These are phyloP conservation scores for Clytia hemisphaerica DNA, from an alignment of 30 jellyfish, hydroid and myxozoan species.

Conservation along the genomic window DNA sequence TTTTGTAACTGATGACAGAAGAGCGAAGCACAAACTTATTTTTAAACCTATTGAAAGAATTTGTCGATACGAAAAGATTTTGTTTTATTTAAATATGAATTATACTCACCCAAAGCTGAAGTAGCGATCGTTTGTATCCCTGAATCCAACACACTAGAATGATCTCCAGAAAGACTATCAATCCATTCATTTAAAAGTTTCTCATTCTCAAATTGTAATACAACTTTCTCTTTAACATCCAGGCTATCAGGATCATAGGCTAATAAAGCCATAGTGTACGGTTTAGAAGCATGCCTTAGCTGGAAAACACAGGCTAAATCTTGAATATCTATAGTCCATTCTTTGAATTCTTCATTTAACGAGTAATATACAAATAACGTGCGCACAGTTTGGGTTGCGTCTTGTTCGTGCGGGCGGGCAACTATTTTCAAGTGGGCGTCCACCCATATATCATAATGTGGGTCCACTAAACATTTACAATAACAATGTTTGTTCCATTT, in stretches of 20 bases:
- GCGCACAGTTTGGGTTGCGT: constrained; percentile 32
- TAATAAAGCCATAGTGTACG: constrained; percentile 54
- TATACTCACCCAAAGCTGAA: no score
- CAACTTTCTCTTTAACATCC: constrained; percentile 47
- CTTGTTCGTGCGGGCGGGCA: constrained; percentile 11
- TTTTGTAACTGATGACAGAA: no score
- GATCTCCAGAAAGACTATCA: no score
- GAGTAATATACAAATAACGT: constrained; percentile 39
- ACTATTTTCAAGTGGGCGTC: constrained; percentile 50
- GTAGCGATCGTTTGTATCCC: no score
- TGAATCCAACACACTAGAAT: no score
- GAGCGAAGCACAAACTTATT: no score
- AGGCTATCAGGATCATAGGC: no score
- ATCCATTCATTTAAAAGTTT: constrained; percentile 68
- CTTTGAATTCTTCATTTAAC: constrained; percentile 42
- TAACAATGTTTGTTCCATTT: constrained; percentile 58
- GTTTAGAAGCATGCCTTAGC: constrained; percentile 32
- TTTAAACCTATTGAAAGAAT: no score
- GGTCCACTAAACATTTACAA: constrained; percentile 45
- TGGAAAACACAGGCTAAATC: constrained; percentile 58
- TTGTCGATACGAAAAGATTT: no score
- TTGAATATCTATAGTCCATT: constrained; percentile 27
- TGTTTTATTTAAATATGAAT: no score
- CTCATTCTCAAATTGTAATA: constrained; percentile 58
- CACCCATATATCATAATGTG: constrained; percentile 46